A percentile compares a stretch with the other conserved stretches of the same genome.
Evolutionary conservation across 2,113 vertebrate genomes (phyloP).

Genomic region (Tor tambroides): DNA sequence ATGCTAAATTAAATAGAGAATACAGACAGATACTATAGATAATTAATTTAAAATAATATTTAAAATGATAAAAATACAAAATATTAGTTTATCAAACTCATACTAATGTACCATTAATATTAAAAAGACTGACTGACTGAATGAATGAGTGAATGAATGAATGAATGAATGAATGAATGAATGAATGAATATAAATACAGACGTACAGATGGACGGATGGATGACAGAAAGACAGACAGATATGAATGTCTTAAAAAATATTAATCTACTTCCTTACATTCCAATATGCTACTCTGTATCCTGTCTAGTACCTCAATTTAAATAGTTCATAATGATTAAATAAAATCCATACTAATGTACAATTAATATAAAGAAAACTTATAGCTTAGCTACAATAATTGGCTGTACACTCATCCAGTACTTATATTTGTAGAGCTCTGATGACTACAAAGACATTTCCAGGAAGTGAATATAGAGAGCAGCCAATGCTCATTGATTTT

Average conservation of each 20-base stretch:
- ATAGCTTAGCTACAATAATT: not conserved
- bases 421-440: not conserved
- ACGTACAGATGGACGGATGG: not conserved
- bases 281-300: too few relatives aligned
- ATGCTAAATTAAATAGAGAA: too few relatives aligned
- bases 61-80: not conserved
- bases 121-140: too few relatives aligned
- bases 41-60: too few relatives aligned
- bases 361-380: not conserved
- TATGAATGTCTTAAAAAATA: too few relatives aligned
- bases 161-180: not conserved
- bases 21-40: too few relatives aligned
- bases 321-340: too few relatives aligned
- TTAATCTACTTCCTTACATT: too few relatives aligned
- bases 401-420: not conserved
- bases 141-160: not conserved
- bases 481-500: not conserved
- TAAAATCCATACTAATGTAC: too few relatives aligned
- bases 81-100: not conserved
- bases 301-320: too few relatives aligned
- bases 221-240: too few relatives aligned
- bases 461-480: not conserved
- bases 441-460: not conserved
- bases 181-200: not conserved
- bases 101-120: not conserved